These are phyloP conservation scores for Oryzias melastigma DNA, from an alignment of 2,113 vertebrate genomes.

Conservation along the genomic window DNA sequence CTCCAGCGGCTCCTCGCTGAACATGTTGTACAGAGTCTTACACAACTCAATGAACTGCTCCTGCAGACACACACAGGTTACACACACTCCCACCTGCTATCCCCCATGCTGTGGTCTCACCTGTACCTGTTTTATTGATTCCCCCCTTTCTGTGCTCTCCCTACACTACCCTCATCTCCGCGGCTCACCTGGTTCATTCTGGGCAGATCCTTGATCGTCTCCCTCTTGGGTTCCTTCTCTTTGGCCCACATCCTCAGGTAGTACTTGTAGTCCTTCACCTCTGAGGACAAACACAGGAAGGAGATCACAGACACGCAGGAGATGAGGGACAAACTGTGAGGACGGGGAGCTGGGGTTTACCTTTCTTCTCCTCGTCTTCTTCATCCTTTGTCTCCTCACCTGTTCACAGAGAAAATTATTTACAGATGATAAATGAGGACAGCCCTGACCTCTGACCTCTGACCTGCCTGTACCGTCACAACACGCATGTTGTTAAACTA, in stretches of 20 bases:
- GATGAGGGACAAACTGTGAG: neutral
- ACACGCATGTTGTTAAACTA: too few species aligned
- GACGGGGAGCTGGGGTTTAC: constrained; percentile 23
- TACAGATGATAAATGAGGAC: neutral
- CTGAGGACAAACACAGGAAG: constrained; percentile 57
- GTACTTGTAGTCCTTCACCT: constrained; percentile 90
- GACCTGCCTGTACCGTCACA: neutral
- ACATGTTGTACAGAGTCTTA: constrained; percentile 98
- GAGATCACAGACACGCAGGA: too few species aligned
- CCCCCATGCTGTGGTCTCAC: neutral
- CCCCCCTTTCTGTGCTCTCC: too few species aligned
- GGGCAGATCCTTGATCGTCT: constrained; percentile 94
- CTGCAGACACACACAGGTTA: constrained; percentile 63
- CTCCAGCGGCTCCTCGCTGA: constrained; percentile 88
- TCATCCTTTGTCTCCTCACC: constrained; percentile 70
- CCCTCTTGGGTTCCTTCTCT: constrained; percentile 88
- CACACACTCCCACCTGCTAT: neutral
- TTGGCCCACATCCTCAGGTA: constrained; percentile 94
- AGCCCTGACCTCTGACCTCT: neutral
- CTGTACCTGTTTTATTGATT: neutral
- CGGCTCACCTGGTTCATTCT: constrained; percentile 92
- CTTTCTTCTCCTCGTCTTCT: constrained; percentile 82
- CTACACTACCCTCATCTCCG: neutral
- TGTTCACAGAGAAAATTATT: constrained; percentile 51
- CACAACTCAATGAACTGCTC: constrained; percentile 98